Conservation (phyloP, 2,888 invertebrate genomes). For the Netelia fuscicornis region DNA sequence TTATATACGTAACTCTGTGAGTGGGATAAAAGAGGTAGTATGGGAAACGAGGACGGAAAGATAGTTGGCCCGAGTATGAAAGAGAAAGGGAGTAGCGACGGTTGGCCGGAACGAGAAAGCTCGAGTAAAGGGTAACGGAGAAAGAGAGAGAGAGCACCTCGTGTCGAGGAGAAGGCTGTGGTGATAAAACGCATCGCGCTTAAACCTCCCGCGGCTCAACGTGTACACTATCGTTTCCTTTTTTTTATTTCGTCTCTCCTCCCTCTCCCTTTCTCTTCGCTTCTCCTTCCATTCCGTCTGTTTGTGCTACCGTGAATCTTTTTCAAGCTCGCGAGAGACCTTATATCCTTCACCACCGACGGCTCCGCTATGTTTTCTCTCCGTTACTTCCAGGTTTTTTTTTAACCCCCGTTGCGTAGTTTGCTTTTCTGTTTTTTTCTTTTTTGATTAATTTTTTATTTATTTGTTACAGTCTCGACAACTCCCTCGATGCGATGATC, state of each 20-base stretch:
- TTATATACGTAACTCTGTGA: slow-evolving; percentile 42
- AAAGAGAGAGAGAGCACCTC: slow-evolving; percentile 4
- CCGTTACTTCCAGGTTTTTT: no score
- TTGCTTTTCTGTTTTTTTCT: neutral
- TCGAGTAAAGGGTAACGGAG: slow-evolving; percentile 1
- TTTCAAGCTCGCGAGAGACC: neutral
- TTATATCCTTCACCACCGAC: slow-evolving; percentile 1
- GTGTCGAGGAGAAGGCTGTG: slow-evolving; percentile 33
- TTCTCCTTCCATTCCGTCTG: slow-evolving; percentile 1
- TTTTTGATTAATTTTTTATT: neutral
- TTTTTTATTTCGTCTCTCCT: neutral
- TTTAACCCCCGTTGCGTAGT: neutral
- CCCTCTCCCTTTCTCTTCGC: neutral
- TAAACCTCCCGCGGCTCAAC: slow-evolving; percentile 39
- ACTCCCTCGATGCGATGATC: no score
- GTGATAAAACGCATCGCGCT: slow-evolving; percentile 57
- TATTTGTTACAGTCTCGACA: no score
- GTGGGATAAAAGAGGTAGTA: slow-evolving; percentile 36
- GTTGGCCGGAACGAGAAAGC: neutral
- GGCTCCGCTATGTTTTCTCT: neutral
- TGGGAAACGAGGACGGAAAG: slow-evolving; percentile 1
- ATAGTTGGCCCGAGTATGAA: neutral
- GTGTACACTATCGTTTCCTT: slow-evolving; percentile 30
- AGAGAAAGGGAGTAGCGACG: neutral
- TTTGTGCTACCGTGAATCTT: slow-evolving; percentile 13